phyloP scores from a whole-genome alignment of 2,888 invertebrate genomes.

The Eristalis pertinax region DNA sequence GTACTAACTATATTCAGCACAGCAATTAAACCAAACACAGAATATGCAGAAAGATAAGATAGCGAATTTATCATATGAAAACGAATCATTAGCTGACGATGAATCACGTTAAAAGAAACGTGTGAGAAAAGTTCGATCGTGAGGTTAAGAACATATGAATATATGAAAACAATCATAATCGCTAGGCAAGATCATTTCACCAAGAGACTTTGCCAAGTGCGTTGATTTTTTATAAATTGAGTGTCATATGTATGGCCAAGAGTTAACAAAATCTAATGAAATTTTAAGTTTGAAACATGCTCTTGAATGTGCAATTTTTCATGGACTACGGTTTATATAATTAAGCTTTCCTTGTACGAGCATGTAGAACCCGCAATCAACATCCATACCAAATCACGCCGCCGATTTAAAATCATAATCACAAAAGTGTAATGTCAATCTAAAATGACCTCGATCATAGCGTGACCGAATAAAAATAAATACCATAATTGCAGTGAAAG shows the following conservation, averaged over 20 bases:
- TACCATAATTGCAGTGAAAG: not conserved
- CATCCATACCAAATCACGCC: not conserved
- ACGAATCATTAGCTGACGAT: not conserved
- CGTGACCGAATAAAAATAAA: not conserved
- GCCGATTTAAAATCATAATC: not conserved
- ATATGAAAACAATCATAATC: too few species aligned
- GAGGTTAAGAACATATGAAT: not conserved
- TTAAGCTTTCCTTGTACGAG: not conserved
- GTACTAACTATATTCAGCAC: too few species aligned
- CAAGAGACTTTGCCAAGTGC: not conserved
- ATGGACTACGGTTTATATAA: not conserved
- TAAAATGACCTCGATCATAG: not conserved
- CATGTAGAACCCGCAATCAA: not conserved
- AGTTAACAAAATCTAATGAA: too few species aligned
- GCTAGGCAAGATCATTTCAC: not conserved
- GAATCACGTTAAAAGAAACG: not conserved
- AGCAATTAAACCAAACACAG: too few species aligned
- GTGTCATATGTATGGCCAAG: too few species aligned
- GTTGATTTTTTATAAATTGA: not conserved
- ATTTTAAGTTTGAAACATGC: too few species aligned
- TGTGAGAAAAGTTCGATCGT: not conserved
- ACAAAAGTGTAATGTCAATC: not conserved
- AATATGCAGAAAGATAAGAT: slow-evolving; percentile 2
- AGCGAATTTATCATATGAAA: not conserved
- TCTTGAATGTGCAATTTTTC: not conserved